Base-by-base conservation (phyloP, 1,140 invertebrate species). In the Lutraria rhynchaena region DNA sequence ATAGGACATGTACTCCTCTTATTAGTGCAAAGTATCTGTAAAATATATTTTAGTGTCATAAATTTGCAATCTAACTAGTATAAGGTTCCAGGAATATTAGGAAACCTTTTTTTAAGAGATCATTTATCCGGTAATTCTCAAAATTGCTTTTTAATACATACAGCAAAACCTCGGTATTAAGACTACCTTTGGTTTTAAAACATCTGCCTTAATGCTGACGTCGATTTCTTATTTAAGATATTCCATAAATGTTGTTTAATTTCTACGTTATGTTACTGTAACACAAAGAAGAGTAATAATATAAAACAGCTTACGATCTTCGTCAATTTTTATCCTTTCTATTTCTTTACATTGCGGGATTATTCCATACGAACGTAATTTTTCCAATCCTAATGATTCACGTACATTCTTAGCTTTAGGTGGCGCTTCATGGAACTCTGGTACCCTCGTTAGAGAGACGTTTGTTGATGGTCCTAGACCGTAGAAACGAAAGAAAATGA, bases 281-380 rank as follows among this genome's bases (percentile, higher is more conserved):
- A n/a, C n/a, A n/a, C n/a, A n/a, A n/a, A n/a, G n/a, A n/a, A n/a
- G n/a, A n/a, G n/a, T n/a, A n/a, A n/a, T n/a, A n/a, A n/a, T n/a
- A n/a, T n/a, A n/a, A n/a, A n/a, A n/a, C n/a, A n/a, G 51, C 44
- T 17, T 49, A 69, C 65, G 27, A 15, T 69, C 65, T 49, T 49
- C 65, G 15, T 29, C 15, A 29, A 69, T 11, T 44, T 69, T 69
- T 3, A 69, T 69, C 22, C 65, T 49, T 35, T 69, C 65, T 29
- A 69, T 69, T 44, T 49, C 65, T 31, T 35, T 69, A 29, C 65
- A 69, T 37, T 69, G 65, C 3, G 44, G 17, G 49, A 31, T 49
- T 11, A 69, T 51, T 3, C 44, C 44, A 17, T 31, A 33, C 51
- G 49, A 51, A 13, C 51, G 65, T 27, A 69, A 17, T 22, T 29